Percentiles rank a stretch among this genome's conserved stretches.
phyloP scores from a whole-genome alignment of 2,113 vertebrate species.

The Pyxicephalus adspersus region DNA sequence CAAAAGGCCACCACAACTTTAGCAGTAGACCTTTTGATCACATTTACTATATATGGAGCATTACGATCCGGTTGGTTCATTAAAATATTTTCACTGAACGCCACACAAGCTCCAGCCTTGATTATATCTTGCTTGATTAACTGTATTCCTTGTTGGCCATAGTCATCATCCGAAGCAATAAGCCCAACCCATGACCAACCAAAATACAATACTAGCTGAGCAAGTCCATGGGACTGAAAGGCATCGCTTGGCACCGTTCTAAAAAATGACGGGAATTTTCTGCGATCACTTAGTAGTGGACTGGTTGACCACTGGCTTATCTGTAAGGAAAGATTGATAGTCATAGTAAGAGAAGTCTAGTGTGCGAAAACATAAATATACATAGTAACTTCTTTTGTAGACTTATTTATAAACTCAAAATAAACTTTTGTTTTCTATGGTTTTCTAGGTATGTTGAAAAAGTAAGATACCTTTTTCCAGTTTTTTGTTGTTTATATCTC shows the following conservation, averaged over 20 bases:
- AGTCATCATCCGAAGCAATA: not conserved
- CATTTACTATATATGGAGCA: not conserved
- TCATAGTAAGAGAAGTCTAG: too few species aligned
- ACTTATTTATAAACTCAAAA: too few species aligned
- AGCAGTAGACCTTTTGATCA: not conserved
- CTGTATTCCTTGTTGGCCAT: constrained; percentile 7
- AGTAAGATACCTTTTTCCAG: too few species aligned
- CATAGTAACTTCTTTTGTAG: too few species aligned
- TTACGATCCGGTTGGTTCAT: not conserved
- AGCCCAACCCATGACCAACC: constrained; percentile 12
- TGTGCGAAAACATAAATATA: too few species aligned
- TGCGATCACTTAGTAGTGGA: not conserved
- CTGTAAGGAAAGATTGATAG: not conserved
- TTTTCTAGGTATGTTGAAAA: too few species aligned
- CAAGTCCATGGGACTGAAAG: not conserved
- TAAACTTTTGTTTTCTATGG: too few species aligned
- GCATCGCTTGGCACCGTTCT: not conserved
- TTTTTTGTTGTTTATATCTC: too few species aligned
- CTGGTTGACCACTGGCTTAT: not conserved
- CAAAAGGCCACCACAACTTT: not conserved
- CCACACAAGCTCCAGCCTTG: constrained; percentile 8
- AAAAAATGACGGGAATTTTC: not conserved
- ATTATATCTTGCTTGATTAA: not conserved
- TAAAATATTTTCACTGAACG: not conserved
- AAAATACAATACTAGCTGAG: constrained; percentile 5